Base-by-base conservation (phyloP, 2,888 invertebrate genomes). In the Dynastes maya region DNA sequence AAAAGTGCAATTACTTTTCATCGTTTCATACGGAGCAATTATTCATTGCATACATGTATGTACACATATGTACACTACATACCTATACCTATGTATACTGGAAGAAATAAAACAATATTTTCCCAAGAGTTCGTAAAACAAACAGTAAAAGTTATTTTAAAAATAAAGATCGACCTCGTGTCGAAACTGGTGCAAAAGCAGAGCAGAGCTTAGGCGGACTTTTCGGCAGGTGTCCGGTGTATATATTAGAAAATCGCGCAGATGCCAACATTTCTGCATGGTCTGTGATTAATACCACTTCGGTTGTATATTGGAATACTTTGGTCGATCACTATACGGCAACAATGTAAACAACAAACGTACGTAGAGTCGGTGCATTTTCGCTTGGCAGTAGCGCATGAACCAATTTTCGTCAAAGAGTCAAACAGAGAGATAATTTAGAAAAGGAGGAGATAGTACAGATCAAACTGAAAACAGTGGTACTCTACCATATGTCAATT, bases 151-250 rank as follows among this genome's bases (percentile, higher is more conserved):
- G 72, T 37, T 74, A 74, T 74, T 74, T 74, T 74, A 74, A 74
- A 74, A 61, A 74, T 74, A 63, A 74, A 74, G 72, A 74, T 74
- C 72, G 72, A 61, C 72, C 63, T 74, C 45, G 72, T 40, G 61
- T 61, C 45, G 61, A 74, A 74, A 74, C 72, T 74, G 72, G 61
- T 74, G 63, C 72, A 74, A 74, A 74, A 61, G 72, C 72, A 74
- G 72, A 61, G 9, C 61, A 55, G 61, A 74, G 72, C 72, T 74
- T 74, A 74, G 72, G 49, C 72, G 76, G 29, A 68, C 55, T 55
- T 51, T 77, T 67, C 55, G 68, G 76, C 76, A 77, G 76, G 76
- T 77, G 76, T 77, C 65, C 76, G 27, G 65, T 55, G 68, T 77
- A 58, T 77, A 77, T 77, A 68, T 77, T 77, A 68, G 77, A 77